A percentile compares a stretch with the other conserved stretches of the same genome.
These are phyloP conservation scores for sheep (Ovis aries) DNA, from an alignment of 2,113 vertebrate genomes.

Conservation along the genomic window DNA sequence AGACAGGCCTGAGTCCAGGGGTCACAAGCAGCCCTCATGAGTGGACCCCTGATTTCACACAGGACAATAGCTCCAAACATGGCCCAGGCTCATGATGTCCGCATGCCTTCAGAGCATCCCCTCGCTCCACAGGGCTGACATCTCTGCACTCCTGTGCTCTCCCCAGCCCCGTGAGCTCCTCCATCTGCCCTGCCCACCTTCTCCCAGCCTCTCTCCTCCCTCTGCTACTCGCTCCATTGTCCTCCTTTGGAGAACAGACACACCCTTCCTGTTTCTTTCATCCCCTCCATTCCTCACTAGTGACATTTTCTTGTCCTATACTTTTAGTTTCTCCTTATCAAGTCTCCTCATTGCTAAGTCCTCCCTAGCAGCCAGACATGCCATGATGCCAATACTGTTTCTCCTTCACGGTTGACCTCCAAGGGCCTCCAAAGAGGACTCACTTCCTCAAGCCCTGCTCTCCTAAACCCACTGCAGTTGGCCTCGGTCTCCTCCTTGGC, in stretches of 20 bases:
- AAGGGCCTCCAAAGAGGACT: background rate
- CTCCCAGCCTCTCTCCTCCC: background rate
- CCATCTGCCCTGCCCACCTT: rapidly evolving
- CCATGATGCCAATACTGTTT: background rate
- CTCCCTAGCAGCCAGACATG: background rate
- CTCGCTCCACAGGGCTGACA: background rate
- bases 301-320: background rate
- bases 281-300: background rate
- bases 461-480: background rate
- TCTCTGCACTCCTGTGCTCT: background rate
- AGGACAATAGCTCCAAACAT: background rate
- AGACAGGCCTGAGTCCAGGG: background rate
- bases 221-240: too few relatives aligned
- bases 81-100: background rate
- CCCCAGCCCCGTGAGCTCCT: rapidly evolving
- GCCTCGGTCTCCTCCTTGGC: background rate
- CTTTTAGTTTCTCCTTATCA: background rate
- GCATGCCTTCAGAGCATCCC: background rate
- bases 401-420: background rate
- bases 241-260: background rate
- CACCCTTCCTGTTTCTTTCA: background rate
- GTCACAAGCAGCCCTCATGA: background rate
- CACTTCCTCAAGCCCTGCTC: background rate
- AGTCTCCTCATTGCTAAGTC: background rate
- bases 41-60: background rate